A percentile compares a stretch with the other conserved stretches of the same genome.
Evolutionary conservation across 2,113 vertebrate species (phyloP).

Genomic region (Sander lucioperca): DNA sequence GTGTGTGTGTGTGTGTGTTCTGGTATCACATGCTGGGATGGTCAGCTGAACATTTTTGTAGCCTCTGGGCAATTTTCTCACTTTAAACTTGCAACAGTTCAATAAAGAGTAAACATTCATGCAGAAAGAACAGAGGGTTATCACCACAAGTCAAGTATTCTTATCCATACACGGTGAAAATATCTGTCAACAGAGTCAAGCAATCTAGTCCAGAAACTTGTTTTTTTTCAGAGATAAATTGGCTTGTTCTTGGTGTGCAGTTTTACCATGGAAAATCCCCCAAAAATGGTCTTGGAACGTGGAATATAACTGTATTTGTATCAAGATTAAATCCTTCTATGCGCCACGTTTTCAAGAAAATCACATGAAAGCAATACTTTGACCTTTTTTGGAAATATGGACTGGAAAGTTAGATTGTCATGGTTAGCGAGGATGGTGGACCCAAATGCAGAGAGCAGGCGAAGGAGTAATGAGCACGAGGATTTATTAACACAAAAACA

Average conservation of each 20-base stretch:
- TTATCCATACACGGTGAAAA: background rate
- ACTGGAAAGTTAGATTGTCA: background rate
- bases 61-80: background rate
- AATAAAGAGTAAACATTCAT: background rate
- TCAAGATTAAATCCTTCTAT: background rate
- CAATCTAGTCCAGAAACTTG: background rate
- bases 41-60: slow-evolving; percentile 6
- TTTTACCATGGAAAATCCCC: background rate
- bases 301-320: background rate
- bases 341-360: background rate
- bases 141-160: background rate
- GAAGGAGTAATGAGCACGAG: no score
- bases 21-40: background rate
- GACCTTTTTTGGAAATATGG: background rate
- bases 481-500: no score
- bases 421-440: no score
- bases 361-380: background rate
- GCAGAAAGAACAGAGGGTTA: slow-evolving; percentile 10
- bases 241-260: background rate
- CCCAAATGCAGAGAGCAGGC: no score
- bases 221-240: slow-evolving; percentile 7
- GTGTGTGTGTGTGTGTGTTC: background rate
- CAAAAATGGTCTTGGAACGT: slow-evolving; percentile 11
- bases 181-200: slow-evolving; percentile 25
- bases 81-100: background rate